These are phyloP conservation scores for Harpalus rubripes DNA, from an alignment of 2,888 invertebrate genomes.

Conservation along the genomic window DNA sequence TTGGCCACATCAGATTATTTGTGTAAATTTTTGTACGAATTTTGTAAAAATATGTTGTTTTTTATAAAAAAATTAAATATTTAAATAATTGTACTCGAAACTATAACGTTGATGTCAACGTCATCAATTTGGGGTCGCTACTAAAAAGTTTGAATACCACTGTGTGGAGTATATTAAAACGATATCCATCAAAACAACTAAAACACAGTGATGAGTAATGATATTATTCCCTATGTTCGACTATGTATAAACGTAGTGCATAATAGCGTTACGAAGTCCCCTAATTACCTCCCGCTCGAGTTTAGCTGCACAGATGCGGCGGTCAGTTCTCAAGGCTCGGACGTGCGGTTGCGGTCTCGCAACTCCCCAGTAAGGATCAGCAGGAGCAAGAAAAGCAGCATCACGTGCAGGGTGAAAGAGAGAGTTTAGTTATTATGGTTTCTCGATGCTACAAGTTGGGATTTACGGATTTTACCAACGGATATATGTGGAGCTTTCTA, in stretches of 20 bases:
- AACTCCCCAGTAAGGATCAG: neutral
- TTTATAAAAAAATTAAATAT: no score
- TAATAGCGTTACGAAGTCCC: constrained; percentile 32
- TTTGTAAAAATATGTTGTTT: no score
- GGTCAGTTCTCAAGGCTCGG: constrained; percentile 12
- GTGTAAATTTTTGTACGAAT: no score
- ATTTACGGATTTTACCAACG: constrained; percentile 9
- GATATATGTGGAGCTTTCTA: neutral
- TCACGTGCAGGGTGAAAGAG: constrained; percentile 14
- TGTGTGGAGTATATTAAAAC: no score
- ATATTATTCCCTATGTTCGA: neutral
- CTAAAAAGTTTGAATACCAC: no score
- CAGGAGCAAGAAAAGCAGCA: neutral
- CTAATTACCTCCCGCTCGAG: constrained; percentile 11
- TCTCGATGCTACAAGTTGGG: constrained; percentile 1
- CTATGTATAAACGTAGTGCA: neutral
- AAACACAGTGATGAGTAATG: no score
- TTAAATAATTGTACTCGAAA: no score
- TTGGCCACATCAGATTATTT: no score
- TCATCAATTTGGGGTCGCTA: no score
- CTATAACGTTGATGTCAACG: no score
- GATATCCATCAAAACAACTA: no score
- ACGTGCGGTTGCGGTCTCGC: constrained; percentile 1
- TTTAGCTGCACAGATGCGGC: constrained; percentile 41
- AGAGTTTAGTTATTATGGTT: constrained; percentile 16